A percentile compares a stretch with the other conserved stretches of the same genome.
These are phyloP conservation scores for Hippocampus zosterae DNA, from an alignment of 2,113 vertebrate species.

Conservation along the genomic window DNA sequence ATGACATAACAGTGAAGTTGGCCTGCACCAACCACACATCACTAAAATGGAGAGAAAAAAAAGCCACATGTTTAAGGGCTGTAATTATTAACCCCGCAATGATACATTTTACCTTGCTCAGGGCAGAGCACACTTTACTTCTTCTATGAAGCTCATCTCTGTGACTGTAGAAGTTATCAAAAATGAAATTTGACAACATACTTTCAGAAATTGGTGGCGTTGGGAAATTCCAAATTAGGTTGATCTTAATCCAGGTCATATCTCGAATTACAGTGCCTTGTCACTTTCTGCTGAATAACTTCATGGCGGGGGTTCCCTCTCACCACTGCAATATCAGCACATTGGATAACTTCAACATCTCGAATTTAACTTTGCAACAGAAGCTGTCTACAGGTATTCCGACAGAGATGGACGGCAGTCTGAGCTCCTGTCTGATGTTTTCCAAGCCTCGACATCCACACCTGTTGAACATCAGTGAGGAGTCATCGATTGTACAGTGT, in stretches of 20 bases:
- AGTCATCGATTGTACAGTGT: constrained; percentile 63
- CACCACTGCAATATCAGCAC: constrained; percentile 78
- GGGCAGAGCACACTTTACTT: not conserved
- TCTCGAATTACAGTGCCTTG: constrained; percentile 78
- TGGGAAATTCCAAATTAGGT: constrained; percentile 58
- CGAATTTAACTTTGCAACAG: constrained; percentile 74
- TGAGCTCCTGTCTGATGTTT: constrained; percentile 81
- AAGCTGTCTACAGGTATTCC: constrained; percentile 73
- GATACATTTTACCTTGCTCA: constrained; percentile 24
- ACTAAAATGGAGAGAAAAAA: not conserved
- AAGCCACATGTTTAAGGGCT: not conserved
- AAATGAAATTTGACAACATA: constrained; percentile 63
- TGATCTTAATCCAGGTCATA: constrained; percentile 58
- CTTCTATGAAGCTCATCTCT: not conserved
- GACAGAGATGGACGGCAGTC: constrained; percentile 63
- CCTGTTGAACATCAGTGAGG: constrained; percentile 59
- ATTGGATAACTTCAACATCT: constrained; percentile 41
- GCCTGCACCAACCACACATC: not conserved
- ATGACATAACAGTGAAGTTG: not conserved
- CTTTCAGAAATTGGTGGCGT: constrained; percentile 61
- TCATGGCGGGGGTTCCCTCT: constrained; percentile 79
- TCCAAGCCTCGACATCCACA: constrained; percentile 69
- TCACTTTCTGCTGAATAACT: constrained; percentile 86
- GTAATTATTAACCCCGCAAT: constrained; percentile 39
- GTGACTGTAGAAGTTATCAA: not conserved